Conservation (phyloP, 1,140 invertebrate species). For the Prorops nasuta region DNA sequence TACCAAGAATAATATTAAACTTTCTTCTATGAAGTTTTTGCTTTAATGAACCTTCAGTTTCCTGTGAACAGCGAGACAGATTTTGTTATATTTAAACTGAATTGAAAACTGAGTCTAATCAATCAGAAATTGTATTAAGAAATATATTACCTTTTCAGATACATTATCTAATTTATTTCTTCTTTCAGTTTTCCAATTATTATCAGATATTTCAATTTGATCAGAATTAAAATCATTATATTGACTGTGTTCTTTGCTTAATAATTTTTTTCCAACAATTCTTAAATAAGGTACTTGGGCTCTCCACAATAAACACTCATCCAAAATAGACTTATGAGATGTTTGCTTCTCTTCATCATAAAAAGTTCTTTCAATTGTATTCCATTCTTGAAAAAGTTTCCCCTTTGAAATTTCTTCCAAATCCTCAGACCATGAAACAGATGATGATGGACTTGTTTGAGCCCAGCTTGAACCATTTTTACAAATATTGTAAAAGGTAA, state of each 20-base stretch:
- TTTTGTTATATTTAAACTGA: no score
- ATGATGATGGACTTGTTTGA: constrained; percentile 28
- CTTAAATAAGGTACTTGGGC: constrained; percentile 44
- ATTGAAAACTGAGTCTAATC: not conserved
- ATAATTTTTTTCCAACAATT: constrained; percentile 29
- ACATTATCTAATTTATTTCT: not conserved
- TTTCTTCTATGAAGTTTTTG: constrained; percentile 22
- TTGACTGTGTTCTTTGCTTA: not conserved
- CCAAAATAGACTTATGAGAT: constrained; percentile 17
- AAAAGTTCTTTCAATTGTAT: constrained; percentile 39
- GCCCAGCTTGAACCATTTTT: constrained; percentile 23
- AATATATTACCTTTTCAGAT: constrained; percentile 2
- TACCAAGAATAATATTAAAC: constrained; percentile 38
- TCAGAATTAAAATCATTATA: not conserved
- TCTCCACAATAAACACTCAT: constrained; percentile 50
- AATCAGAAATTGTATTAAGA: not conserved
- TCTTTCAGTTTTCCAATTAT: not conserved
- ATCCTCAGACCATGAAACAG: constrained; percentile 40
- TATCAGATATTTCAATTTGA: not conserved
- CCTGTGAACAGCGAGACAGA: constrained; percentile 19
- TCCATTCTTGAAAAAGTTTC: constrained; percentile 44
- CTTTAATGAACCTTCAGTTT: constrained; percentile 19
- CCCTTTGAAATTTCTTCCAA: constrained; percentile 37
- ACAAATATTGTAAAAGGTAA: constrained; percentile 9
- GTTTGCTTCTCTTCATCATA: constrained; percentile 36